Evolutionary conservation across 2,797 vertebrate genomes (phyloP), one percentile per base, ranked within the genome.

Genomic region (Okamejei kenojei): DNA sequence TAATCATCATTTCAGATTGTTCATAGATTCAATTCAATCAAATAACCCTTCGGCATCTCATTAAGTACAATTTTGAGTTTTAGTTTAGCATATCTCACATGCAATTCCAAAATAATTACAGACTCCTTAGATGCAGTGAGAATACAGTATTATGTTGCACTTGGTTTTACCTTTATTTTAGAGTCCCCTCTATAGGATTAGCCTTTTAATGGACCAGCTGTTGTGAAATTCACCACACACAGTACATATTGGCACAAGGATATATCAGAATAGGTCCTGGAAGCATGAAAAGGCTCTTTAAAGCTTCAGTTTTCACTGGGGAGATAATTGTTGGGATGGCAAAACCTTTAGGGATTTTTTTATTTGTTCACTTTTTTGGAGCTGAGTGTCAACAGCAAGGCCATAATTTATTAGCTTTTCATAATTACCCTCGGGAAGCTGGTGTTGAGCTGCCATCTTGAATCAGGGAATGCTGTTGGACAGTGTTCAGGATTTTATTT

Each of bases 21-120:
- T 86, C 58, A 32, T 65, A 68, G 65, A 35, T 19, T 19, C 17
- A 88, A 74, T 88, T 35, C n/a, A 86, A 13, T 17, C 13, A 88
- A 88, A 68, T 88, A 61, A 35, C 61, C 84, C n/a, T 19, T 35
- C 68, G 84, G 84, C n/a, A 32, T 88, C 63, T 88, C 61, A 68
- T 63, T 65, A n/a, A 88, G 15, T 21, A 17, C 32, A n/a, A 88
- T 9, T 68, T 88, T 86, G 17, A 86, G 11, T 65, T 63, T 86
- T 63, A 17, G 29, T 86, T 86, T 35, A 21, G 32, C n/a, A 6
- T 23, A 19, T 88, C 84, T 68, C 65, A 35, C 29, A 88, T 88
- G 15, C 84, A 68, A 9, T 88, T 88, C 8, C 35, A 68, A 88
- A 88, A 88, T 88, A 88, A 88, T 78, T 78, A 35, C 77, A 88